Conservation (phyloP, 2,113 vertebrate species). For the Callocephalon fimbriatum region DNA sequence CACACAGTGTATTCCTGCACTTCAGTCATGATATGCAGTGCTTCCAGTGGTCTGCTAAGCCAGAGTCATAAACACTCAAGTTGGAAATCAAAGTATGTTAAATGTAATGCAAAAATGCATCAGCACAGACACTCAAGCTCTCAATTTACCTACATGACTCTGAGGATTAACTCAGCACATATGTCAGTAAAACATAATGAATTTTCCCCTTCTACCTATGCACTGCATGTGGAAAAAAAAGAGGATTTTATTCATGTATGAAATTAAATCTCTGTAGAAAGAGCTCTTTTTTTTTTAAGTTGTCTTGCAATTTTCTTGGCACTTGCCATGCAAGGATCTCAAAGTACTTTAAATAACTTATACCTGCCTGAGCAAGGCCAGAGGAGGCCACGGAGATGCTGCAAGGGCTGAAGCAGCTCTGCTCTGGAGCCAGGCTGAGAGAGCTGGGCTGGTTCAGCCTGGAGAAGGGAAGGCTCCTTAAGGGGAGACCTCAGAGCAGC, state of each 20-base stretch:
- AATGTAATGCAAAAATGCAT: slow-evolving; percentile 7
- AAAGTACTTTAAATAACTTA: background rate
- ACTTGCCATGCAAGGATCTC: background rate
- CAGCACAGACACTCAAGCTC: background rate
- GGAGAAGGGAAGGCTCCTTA: too few species aligned
- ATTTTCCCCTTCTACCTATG: background rate
- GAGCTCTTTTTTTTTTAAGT: background rate
- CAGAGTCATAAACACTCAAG: background rate
- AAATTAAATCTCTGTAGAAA: background rate
- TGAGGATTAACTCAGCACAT: background rate
- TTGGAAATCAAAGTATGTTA: background rate
- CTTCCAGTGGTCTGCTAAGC: background rate
- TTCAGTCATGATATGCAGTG: background rate
- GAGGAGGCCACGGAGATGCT: background rate
- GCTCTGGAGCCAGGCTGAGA: background rate
- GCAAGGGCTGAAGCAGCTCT: background rate
- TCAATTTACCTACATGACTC: background rate
- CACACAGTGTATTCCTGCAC: background rate
- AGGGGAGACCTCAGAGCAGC: too few species aligned
- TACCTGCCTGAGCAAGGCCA: background rate
- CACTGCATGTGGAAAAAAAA: background rate
- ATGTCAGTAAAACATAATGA: background rate
- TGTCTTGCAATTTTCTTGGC: background rate
- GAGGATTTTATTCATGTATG: background rate
- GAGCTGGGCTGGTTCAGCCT: background rate